Evolutionary conservation across 2,113 vertebrate species (phyloP).

Genomic region (Corythornis madagascariensis): DNA sequence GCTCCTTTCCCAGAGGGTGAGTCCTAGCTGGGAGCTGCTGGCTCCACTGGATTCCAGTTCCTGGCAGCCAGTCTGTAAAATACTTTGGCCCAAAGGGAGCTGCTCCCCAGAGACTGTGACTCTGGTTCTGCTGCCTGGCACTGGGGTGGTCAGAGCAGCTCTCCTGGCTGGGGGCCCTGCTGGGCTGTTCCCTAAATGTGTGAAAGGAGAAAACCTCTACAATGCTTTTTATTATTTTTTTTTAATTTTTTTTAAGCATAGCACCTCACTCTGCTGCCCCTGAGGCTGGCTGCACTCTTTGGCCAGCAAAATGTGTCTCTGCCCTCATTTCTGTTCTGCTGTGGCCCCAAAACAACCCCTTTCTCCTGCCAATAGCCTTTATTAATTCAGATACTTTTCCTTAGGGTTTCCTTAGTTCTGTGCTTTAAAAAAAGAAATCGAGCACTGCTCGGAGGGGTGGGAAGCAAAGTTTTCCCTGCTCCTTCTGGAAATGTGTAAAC

Average conservation of each 20-base stretch:
- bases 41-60: conserved; percentile 31
- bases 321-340: not conserved
- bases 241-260: not conserved
- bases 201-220: not conserved
- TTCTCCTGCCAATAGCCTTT: not conserved
- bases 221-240: not conserved
- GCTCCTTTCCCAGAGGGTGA: conserved; percentile 1
- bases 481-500: not conserved
- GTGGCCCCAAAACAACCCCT: not conserved
- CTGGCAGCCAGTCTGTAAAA: conserved; percentile 43
- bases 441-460: not conserved
- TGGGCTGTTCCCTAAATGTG: not conserved
- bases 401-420: not conserved
- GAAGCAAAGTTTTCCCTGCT: not conserved
- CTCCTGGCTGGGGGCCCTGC: not conserved
- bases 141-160: not conserved
- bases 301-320: not conserved
- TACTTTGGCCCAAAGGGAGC: conserved; percentile 30
- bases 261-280: not conserved
- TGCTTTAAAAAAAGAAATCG: not conserved
- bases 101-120: not conserved
- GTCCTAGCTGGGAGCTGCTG: conserved; percentile 10
- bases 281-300: not conserved
- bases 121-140: not conserved
- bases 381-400: not conserved